Conservation (phyloP, 2,888 invertebrate species). For the Neuroscelio doddi region DNA sequence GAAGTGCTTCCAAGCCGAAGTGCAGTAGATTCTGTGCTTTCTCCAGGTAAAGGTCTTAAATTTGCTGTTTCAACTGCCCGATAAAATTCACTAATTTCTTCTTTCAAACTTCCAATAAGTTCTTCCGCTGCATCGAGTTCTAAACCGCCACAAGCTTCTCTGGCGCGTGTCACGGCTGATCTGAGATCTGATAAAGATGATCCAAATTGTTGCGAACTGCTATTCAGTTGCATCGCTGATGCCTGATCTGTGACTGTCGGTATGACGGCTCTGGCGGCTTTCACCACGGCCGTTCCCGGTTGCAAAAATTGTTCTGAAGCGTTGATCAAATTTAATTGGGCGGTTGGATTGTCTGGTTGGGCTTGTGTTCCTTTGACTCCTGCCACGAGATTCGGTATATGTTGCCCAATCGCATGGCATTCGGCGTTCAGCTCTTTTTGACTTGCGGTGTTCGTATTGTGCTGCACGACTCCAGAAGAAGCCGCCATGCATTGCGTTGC, state of each 20-base stretch:
- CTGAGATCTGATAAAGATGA: slow-evolving; percentile 80
- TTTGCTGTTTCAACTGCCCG: slow-evolving; percentile 82
- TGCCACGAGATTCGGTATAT: slow-evolving; percentile 86
- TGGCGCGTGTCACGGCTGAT: slow-evolving; percentile 78
- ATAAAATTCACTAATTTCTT: slow-evolving; percentile 87
- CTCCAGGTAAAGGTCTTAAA: slow-evolving; percentile 88
- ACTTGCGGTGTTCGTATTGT: slow-evolving; percentile 80
- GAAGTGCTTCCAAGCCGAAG: slow-evolving; percentile 76
- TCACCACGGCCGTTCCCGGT: slow-evolving; percentile 81
- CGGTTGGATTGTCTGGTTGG: slow-evolving; percentile 81
- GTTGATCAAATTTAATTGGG: slow-evolving; percentile 86
- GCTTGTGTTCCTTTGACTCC: slow-evolving; percentile 82
- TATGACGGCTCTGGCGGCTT: slow-evolving; percentile 85
- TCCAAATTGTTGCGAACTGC: slow-evolving; percentile 80
- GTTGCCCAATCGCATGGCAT: slow-evolving; percentile 83
- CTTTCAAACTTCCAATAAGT: slow-evolving; percentile 84
- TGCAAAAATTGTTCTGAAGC: slow-evolving; percentile 87
- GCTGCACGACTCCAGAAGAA: slow-evolving; percentile 84
- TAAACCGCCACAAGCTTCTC: slow-evolving; percentile 86
- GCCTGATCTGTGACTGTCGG: slow-evolving; percentile 88
- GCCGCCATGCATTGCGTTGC: slow-evolving; percentile 94
- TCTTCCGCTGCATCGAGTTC: slow-evolving; percentile 91
- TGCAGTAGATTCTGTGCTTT: slow-evolving; percentile 79
- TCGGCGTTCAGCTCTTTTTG: slow-evolving; percentile 84
- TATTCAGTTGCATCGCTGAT: slow-evolving; percentile 82